Evolutionary conservation across 1,140 invertebrate genomes (phyloP), one percentile per base, ranked within the genome.

Genomic region (Drosophila orosa): DNA sequence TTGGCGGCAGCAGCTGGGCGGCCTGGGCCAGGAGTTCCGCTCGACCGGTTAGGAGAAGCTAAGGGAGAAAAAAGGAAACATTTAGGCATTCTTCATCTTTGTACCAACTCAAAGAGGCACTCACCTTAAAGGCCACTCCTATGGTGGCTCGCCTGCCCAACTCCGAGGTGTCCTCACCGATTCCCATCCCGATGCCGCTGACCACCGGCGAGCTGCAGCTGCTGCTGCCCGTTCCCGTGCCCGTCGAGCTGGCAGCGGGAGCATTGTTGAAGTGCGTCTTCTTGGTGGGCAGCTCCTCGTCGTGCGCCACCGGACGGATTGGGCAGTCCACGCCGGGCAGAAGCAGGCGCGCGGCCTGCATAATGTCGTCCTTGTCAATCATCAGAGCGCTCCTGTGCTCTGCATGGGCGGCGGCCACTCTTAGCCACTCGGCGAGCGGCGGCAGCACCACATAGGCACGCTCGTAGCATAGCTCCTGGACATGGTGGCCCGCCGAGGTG

Each of bases 301-400:
- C 93, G 19, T 92, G 94, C 76, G 91, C 93, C 54, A 97, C 93
- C 9, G 95, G 94, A 63, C 97, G 92, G 2, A 97, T 94, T 12
- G 97, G 97, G 92, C 97, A 98, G 91, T 98, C 97, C 0, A 97
- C 96, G 27, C 97, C 96, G 2, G 97, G 97, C 31, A 98, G 92
- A 12, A 98, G 93, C 17, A 98, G 91, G 35, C 97, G 92, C 0
- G 97, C 97, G 1, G 97, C 96, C 92, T 98, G 97, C 94, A 96
- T 95, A 9, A 98, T 95, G 89, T 98, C 97, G 90, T 98, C 96
- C 61, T 96, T 95, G 91, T 98, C 97, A 15, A 97, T 94, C 39
- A 96, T 93, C 8, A 94, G 93, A 0, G 96, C 95, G 55, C 95
- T 95, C n/a, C 97, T 93, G 82, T 97, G 95, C 56, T 97, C 95